Evolutionary conservation across 2,888 invertebrate species (phyloP), one percentile per base, ranked within the genome.

Genomic region (Cancer borealis): DNA sequence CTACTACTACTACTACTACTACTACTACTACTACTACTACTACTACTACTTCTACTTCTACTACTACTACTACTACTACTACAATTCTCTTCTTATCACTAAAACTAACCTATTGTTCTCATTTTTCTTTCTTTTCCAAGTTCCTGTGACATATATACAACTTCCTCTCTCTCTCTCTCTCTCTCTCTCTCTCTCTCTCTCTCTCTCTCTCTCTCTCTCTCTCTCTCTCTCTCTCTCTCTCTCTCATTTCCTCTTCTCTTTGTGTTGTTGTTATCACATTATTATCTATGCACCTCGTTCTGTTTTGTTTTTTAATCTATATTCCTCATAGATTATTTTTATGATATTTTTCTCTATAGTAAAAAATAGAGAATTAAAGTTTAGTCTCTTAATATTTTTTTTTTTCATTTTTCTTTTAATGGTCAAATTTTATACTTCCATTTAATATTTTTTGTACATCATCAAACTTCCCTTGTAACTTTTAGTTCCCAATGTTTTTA

Each of bases 181-280:
- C 91, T 91, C 91, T 91, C 91, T 91, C 91, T 73, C 91, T 91
- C 73, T 73, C 92, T 92, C 84, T 92, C 79, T 84, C 84, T 84
- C 46, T 87, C 26, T 46, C 73, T 79, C 26, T 45, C 91, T 21
- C n/a, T 47, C 39, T 17, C 91, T 45, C 45, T 54, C 46, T 91
- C 45, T 73, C 66, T 73, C 46, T 91, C 91, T 91, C 91, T 91
- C 91, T 91, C 91, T 73, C 92, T n/a, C 5, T 54, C 26, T 30
- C 92, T 0, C 54, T 49, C 66, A 45, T 30, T 54, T 92, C 88
- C 30, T 54, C 54, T 30, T 73, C 21, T 54, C 87, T 92, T 30
- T 87, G 49, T 47, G 1, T 47, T 10, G 87, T 87, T 87, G n/a
- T 47, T 54, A 66, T 47, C 84, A n/a, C 46, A 30, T 10, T 84